These are phyloP conservation scores for Hesperia comma DNA, from an alignment of 2,888 invertebrate species.

Conservation along the genomic window DNA sequence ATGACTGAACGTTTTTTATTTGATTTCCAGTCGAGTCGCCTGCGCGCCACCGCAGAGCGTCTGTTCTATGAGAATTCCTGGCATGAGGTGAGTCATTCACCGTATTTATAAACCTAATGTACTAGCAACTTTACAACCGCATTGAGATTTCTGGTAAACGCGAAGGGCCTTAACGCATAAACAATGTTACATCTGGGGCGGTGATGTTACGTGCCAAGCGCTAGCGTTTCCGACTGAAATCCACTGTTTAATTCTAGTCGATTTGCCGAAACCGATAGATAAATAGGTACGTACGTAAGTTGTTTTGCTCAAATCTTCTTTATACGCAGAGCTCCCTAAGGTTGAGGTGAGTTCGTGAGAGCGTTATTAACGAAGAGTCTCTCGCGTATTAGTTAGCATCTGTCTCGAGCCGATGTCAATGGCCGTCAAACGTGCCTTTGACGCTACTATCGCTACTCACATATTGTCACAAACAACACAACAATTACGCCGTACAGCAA, in stretches of 20 bases:
- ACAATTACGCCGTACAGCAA: constrained; percentile 24
- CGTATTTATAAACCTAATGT: constrained; percentile 50
- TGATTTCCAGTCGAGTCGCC: constrained; percentile 69
- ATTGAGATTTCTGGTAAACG: constrained; percentile 39
- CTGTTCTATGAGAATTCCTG: constrained; percentile 71
- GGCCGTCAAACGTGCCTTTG: constrained; percentile 73
- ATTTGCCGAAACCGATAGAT: constrained; percentile 26
- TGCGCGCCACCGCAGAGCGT: constrained; percentile 62
- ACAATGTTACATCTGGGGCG: constrained; percentile 38
- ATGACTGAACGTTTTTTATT: constrained; percentile 46
- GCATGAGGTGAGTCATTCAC: constrained; percentile 78
- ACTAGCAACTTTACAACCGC: constrained; percentile 38
- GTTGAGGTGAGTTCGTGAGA: constrained; percentile 45
- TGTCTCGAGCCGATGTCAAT: constrained; percentile 74
- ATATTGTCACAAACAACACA: constrained; percentile 49
- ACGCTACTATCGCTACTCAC: constrained; percentile 46
- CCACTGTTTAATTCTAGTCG: constrained; percentile 28
- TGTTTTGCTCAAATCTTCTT: constrained; percentile 5
- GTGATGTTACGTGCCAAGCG: constrained; percentile 33
- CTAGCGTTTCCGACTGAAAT: constrained; percentile 27
- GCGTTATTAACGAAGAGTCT: constrained; percentile 49
- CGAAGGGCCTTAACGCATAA: constrained; percentile 37
- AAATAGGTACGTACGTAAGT: too few relatives aligned
- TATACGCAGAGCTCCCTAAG: not conserved
- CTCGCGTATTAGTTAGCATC: constrained; percentile 56